phyloP scores from a whole-genome alignment of 2,113 vertebrate species.

The Actenoides lindsayi region DNA sequence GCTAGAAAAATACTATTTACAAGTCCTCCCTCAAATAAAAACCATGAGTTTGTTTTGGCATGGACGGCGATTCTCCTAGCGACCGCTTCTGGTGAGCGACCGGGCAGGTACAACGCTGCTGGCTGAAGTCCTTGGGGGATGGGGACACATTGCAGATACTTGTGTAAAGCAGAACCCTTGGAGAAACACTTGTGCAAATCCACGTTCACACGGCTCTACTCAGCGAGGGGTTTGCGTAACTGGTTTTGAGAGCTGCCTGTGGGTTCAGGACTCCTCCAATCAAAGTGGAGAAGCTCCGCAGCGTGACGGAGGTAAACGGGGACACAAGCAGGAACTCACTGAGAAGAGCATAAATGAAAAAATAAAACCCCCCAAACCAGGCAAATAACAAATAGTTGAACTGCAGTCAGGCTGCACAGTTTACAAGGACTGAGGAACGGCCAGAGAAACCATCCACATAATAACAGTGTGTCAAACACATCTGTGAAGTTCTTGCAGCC shows the following conservation, averaged over 20 bases:
- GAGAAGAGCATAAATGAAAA: not conserved
- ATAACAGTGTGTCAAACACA: not conserved
- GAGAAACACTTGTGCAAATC: not conserved
- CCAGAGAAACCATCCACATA: constrained; percentile 3
- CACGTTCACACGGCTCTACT: not conserved
- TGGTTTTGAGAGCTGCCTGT: not conserved
- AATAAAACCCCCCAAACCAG: not conserved
- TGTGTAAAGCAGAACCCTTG: not conserved
- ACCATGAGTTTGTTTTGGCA: constrained; percentile 51
- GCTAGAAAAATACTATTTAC: constrained; percentile 49
- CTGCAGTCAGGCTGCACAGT: not conserved
- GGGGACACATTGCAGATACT: not conserved
- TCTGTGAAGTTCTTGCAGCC: not conserved
- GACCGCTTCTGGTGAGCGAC: not conserved
- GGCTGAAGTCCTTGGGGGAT: not conserved
- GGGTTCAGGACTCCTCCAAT: not conserved
- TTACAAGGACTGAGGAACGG: not conserved
- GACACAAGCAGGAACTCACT: not conserved
- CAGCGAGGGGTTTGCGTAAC: not conserved
- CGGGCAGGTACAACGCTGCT: constrained; percentile 41
- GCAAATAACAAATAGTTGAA: not conserved
- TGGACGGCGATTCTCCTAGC: not conserved
- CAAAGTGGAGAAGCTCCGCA: not conserved
- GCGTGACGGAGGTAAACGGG: not conserved
- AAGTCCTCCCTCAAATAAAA: constrained; percentile 58